Conservation (phyloP, 2,888 invertebrate genomes). For the Ptychoptera albimana region DNA sequence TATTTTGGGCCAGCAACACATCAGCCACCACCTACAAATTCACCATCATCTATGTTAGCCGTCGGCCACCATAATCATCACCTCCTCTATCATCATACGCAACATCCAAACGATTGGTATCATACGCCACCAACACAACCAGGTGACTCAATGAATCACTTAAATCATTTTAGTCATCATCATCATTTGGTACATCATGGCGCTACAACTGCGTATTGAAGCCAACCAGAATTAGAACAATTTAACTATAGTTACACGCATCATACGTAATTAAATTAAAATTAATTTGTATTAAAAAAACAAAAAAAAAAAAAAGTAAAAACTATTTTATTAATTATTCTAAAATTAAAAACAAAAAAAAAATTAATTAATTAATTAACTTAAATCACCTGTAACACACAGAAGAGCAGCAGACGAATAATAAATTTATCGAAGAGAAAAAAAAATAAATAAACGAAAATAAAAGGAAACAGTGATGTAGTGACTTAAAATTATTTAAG, state of each 20-base stretch:
- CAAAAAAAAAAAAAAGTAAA: too few species aligned
- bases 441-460: too few species aligned
- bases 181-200: constrained; percentile 51
- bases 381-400: too few species aligned
- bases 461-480: too few species aligned
- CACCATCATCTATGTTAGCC: constrained; percentile 23
- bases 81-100: constrained; percentile 28
- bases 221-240: constrained; percentile 19
- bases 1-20: constrained; percentile 22
- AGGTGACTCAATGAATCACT: constrained; percentile 26
- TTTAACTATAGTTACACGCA: constrained; percentile 5
- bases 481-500: too few species aligned
- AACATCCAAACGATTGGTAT: constrained; percentile 29
- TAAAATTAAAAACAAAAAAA: too few species aligned
- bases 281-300: too few species aligned
- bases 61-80: constrained; percentile 27
- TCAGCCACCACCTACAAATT: constrained; percentile 26
- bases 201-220: constrained; percentile 63
- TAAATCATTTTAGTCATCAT: constrained; percentile 41
- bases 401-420: too few species aligned
- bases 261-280: too few species aligned
- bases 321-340: too few species aligned
- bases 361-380: too few species aligned
- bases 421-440: too few species aligned
- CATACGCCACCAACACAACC: constrained; percentile 24